Evolutionary conservation across 2,797 vertebrate species (phyloP), one percentile per base, ranked within the genome.

Genomic region (Natrix natrix): DNA sequence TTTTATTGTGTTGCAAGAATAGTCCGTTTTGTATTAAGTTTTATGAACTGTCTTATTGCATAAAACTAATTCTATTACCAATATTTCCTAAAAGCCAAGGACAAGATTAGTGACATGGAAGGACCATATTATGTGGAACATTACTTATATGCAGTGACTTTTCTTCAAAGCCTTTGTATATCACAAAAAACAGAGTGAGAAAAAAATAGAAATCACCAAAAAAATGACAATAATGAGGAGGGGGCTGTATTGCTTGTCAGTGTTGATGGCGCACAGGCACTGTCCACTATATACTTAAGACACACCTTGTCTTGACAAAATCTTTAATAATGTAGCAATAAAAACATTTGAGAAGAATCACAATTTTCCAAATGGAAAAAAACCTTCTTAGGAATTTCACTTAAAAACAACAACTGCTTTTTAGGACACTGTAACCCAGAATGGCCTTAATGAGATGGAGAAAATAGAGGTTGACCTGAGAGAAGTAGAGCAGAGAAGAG

Each of bases 401-500:
- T 87, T 57, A 16, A 55, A 87, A 87, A 57, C 26, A 66, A 56
- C 55, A 88, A 83, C 52, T 57, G 32, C 10, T 28, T 87, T 78
- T 87, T 57, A 32, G 55, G 52, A 54, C 28, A 60, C 37, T 55
- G 5, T 14, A 88, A 66, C 20, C 11, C n/a, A 86, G 37, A 69
- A 24, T 3, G 5, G 22, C n/a, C 55, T 16, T 91, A 74, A 22
- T 91, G 63, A 28, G 66, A 89, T 48, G 59, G 74, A 59, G 52
- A n/a, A 55, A 93, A 32, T 32, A 8, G 32, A 66, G 87, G 69
- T 54, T 89, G 87, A 93, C 32, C 22, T 32, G 28, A 86, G 87
- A 91, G 59, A 91, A 89, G 69, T 59, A 89, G 14, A 37, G 11
- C 22, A 86, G 87, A 91, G 78, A 89, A 91, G 87, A 48, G 57